Evolutionary conservation across 2,888 invertebrate species (phyloP).

Genomic region (Volucella inanis): DNA sequence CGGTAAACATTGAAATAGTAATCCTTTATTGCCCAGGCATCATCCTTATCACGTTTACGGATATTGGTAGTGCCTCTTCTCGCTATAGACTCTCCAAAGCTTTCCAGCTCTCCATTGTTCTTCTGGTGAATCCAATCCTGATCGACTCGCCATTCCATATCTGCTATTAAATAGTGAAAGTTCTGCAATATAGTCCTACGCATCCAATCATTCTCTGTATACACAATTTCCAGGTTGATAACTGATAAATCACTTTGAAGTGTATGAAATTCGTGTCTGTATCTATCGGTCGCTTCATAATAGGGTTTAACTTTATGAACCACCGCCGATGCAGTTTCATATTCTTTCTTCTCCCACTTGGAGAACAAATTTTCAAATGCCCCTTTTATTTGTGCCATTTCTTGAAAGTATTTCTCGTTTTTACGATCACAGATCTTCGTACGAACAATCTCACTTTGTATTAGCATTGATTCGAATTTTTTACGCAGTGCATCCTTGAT

Average conservation of each 20-base stretch:
- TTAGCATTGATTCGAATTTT: conserved; percentile 81
- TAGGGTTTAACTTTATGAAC: conserved; percentile 79
- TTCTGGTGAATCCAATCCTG: conserved; percentile 81
- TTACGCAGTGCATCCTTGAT: conserved; percentile 80
- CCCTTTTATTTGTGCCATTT: conserved; percentile 77
- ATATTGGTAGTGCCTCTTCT: conserved; percentile 79
- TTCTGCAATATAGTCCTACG: conserved; percentile 81
- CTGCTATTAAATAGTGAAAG: conserved; percentile 82
- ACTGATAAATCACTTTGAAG: conserved; percentile 78
- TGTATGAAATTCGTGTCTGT: conserved; percentile 77
- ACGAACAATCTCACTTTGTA: conserved; percentile 80
- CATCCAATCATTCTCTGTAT: conserved; percentile 81
- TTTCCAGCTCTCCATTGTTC: conserved; percentile 78
- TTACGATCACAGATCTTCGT: conserved; percentile 80
- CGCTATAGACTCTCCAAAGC: conserved; percentile 79
- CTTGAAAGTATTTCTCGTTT: conserved; percentile 79
- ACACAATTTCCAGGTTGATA: conserved; percentile 82
- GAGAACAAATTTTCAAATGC: conserved; percentile 80
- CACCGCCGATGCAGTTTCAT: conserved; percentile 80
- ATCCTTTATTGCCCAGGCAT: conserved; percentile 81
- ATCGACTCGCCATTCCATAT: conserved; percentile 80
- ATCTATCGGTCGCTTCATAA: conserved; percentile 80
- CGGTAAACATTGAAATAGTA: conserved; percentile 81
- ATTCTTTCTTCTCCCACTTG: conserved; percentile 81
- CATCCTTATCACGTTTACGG: conserved; percentile 80